Conservation (phyloP, 2,113 vertebrate species). For the Mesitornis unicolor region DNA sequence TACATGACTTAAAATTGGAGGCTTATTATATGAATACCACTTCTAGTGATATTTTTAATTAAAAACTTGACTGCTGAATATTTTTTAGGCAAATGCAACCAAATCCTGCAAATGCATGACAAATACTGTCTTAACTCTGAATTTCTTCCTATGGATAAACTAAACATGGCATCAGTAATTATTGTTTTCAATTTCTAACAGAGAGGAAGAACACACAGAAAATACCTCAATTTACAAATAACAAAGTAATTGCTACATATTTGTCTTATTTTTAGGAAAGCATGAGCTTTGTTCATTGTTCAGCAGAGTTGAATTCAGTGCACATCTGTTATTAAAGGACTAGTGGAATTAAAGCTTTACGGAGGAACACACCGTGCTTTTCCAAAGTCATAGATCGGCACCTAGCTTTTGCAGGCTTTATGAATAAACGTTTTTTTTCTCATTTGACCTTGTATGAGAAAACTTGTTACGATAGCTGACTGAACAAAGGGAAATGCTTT, state of each 20-base stretch:
- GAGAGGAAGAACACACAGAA: background rate
- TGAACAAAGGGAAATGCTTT: background rate
- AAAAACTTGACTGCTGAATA: background rate
- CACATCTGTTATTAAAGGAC: background rate
- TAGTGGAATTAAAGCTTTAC: background rate
- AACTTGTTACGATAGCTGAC: background rate
- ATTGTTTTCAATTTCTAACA: background rate
- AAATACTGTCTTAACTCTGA: background rate
- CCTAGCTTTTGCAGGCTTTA: background rate
- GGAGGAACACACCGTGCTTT: background rate
- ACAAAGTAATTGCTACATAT: background rate
- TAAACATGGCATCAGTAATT: background rate
- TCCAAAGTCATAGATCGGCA: background rate
- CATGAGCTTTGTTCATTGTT: background rate
- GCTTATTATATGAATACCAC: background rate
- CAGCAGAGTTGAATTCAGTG: background rate
- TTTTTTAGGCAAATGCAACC: background rate
- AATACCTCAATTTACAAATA: rapidly evolving
- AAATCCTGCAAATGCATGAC: background rate
- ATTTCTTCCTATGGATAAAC: background rate
- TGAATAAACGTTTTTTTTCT: background rate
- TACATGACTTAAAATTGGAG: background rate
- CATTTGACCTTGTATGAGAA: background rate
- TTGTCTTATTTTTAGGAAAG: background rate
- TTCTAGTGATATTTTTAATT: background rate